Evolutionary conservation across 2,797 vertebrate genomes (phyloP).

Genomic region (Halcyon leucocephala): DNA sequence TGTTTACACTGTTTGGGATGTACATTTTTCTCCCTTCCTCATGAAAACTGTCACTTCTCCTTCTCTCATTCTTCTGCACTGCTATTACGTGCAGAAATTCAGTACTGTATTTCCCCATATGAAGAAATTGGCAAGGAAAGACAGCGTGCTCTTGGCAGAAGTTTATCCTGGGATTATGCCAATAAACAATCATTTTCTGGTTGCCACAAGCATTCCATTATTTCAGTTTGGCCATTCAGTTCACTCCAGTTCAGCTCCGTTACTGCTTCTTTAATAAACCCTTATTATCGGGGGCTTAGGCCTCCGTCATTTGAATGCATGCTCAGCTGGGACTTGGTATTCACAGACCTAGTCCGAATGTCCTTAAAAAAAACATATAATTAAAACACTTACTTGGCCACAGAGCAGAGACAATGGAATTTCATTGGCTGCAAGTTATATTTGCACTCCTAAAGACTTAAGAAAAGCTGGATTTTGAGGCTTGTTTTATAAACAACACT

Average conservation of each 20-base stretch:
- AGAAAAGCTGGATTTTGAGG: constrained; percentile 41
- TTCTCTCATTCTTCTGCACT: background rate
- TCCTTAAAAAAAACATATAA: background rate
- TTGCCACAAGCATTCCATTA: constrained; percentile 66
- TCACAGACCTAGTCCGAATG: background rate
- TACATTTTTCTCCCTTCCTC: background rate
- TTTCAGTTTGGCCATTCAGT: constrained; percentile 44
- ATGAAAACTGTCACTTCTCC: background rate
- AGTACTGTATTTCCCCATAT: constrained; percentile 41
- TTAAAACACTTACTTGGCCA: constrained; percentile 14
- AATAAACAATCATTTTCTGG: constrained; percentile 66
- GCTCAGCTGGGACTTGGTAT: constrained; percentile 13
- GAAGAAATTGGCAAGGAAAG: constrained; percentile 53
- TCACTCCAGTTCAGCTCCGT: constrained; percentile 17
- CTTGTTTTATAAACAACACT: constrained; percentile 57
- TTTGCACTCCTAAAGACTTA: constrained; percentile 31
- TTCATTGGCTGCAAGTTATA: background rate
- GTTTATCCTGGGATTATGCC: constrained; percentile 41
- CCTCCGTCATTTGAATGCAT: constrained; percentile 42
- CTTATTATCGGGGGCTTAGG: constrained; percentile 50
- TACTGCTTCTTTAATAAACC: constrained; percentile 50
- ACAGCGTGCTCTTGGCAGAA: constrained; percentile 44
- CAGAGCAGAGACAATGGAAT: constrained; percentile 22
- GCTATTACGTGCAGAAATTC: constrained; percentile 47
- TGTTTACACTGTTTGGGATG: background rate